phyloP scores from a whole-genome alignment of 2,797 vertebrate species.

The Enteromius radiatus region DNA sequence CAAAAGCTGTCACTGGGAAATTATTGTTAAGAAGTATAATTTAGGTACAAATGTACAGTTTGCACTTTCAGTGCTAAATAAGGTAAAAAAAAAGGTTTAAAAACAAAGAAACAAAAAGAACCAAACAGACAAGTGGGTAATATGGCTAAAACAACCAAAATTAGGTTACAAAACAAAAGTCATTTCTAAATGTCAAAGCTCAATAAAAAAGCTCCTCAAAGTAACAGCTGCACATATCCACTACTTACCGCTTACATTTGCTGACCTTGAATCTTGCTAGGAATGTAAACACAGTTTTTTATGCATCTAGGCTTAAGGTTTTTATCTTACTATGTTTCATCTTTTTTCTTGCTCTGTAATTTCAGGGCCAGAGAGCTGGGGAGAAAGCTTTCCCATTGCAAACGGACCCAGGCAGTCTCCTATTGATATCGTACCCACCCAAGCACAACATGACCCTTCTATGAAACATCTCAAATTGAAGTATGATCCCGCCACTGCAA shows the following conservation, averaged over 20 bases:
- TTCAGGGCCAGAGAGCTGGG: conserved; percentile 89
- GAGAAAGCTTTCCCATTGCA: conserved; percentile 81
- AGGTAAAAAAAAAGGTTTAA: not conserved
- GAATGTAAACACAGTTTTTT: conserved; percentile 27
- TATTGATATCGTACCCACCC: conserved; percentile 86
- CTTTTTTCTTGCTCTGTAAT: conserved; percentile 21
- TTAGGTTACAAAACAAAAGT: not conserved
- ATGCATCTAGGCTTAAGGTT: not conserved
- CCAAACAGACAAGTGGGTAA: not conserved
- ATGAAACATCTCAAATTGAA: conserved; percentile 82
- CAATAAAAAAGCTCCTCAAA: not conserved
- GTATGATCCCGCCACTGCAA: conserved; percentile 84
- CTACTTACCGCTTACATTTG: not conserved
- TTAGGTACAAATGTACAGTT: not conserved
- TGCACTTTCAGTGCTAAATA: not conserved
- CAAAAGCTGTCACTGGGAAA: not conserved
- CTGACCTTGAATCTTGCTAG: not conserved
- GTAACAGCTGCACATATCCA: not conserved
- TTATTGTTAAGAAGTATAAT: not conserved
- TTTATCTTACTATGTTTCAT: not conserved
- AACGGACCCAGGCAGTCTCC: conserved; percentile 92
- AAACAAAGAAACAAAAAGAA: not conserved
- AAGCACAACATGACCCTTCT: conserved; percentile 81
- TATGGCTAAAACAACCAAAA: not conserved
- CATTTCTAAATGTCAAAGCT: not conserved